phyloP scores from a whole-genome alignment of 2,888 invertebrate species.

The Eristalis pertinax region DNA sequence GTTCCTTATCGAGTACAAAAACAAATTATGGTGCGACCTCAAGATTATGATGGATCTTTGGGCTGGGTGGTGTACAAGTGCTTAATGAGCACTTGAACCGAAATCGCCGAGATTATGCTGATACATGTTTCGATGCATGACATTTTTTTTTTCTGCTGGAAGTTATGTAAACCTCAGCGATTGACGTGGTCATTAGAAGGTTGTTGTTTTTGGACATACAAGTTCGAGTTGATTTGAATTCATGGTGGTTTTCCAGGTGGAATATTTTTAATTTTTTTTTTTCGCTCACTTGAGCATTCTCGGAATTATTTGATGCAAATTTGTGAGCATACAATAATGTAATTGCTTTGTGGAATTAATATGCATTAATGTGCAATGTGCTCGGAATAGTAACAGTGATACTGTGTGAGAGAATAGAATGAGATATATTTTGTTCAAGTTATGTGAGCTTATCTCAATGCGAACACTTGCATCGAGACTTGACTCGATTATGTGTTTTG shows the following conservation, averaged over 20 bases:
- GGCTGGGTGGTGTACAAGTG: background rate
- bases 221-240: background rate
- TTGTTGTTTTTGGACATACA: too few relatives aligned
- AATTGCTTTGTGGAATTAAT: background rate
- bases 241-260: background rate
- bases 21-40: slow-evolving; percentile 17
- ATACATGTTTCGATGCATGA: background rate
- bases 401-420: background rate
- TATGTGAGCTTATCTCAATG: background rate
- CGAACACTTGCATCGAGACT: too few relatives aligned
- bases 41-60: slow-evolving; percentile 33
- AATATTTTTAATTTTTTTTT: background rate
- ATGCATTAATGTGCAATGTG: background rate
- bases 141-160: background rate
- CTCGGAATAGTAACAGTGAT: background rate
- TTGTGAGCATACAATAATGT: background rate
- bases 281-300: background rate
- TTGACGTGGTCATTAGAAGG: background rate
- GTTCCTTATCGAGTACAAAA: slow-evolving; percentile 38
- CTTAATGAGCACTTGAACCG: slow-evolving; percentile 9
- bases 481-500: too few relatives aligned
- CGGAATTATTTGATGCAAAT: background rate
- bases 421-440: background rate
- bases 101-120: slow-evolving; percentile 24
- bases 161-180: background rate